Percentiles rank a stretch among this genome's conserved stretches.
phyloP scores from a whole-genome alignment of 2,797 vertebrate genomes.

The Gymnodraco acuticeps region DNA sequence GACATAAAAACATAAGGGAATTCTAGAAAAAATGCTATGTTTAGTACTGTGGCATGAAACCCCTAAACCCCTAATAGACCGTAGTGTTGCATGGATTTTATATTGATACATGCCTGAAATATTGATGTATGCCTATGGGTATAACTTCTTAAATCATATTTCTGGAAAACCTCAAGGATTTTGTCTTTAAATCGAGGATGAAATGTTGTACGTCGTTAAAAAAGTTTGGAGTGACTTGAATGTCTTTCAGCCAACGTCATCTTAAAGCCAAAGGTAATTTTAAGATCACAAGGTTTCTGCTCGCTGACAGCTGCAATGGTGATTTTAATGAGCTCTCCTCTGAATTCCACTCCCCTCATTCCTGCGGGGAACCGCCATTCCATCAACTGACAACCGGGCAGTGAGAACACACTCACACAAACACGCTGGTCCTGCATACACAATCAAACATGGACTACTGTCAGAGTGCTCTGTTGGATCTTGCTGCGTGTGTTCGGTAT shows the following conservation, averaged over 20 bases:
- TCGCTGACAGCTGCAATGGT: constrained; percentile 61
- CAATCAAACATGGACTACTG: constrained; percentile 34
- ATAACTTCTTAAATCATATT: neutral
- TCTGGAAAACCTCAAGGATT: neutral
- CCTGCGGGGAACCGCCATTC: constrained; percentile 39
- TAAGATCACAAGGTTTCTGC: constrained; percentile 57
- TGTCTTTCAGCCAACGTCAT: constrained; percentile 35
- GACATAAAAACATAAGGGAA: too few species aligned
- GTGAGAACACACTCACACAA: neutral
- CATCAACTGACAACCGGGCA: constrained; percentile 49
- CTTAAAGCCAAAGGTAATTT: constrained; percentile 57
- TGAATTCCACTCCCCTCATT: constrained; percentile 45
- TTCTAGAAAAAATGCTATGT: neutral
- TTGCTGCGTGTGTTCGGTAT: constrained; percentile 55
- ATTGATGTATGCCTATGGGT: neutral
- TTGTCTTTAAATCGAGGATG: neutral
- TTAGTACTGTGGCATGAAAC: neutral
- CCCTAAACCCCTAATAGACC: neutral
- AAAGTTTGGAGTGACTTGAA: constrained; percentile 30
- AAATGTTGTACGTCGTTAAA: neutral
- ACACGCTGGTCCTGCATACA: constrained; percentile 8
- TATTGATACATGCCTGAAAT: neutral
- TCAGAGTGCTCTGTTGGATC: constrained; percentile 29
- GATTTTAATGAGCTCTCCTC: constrained; percentile 60
- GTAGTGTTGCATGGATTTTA: neutral